Base-by-base conservation (phyloP, 2,113 vertebrate species). In the Mormyrus iriodes region DNA sequence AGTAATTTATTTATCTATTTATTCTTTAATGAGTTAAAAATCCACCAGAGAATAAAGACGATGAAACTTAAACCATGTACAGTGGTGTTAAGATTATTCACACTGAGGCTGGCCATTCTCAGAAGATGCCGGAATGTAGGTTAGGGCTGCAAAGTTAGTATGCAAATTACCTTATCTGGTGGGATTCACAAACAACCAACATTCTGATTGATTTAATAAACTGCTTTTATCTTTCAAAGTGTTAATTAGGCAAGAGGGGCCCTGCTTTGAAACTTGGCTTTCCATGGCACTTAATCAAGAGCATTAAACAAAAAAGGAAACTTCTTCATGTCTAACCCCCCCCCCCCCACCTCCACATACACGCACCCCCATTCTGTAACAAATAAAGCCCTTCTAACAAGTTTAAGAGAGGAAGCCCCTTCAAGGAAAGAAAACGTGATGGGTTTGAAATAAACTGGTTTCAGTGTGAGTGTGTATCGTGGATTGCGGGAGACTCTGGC, bases 201-300 rank as follows among this genome's bases (percentile, higher is more conserved):
- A 97, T 97, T 97, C 97, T 97, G 97, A 99, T 98, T 98, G 98
- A 99, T 98, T 98, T 97, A 98, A 99, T 98, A 98, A 97, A 96
- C 96, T 96, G 96, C 97, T 98, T 98, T 98, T 98, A 99, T 99
- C 98, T 98, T 97, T 97, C 96, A 98, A 98, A 99, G 97, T 97
- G 97, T 97, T 99, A 98, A 99, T 99, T 99, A 98, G 97, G 97
- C 97, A 97, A 97, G 97, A 97, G 95, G 97, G 96, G 97, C 96
- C 95, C 94, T 93, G 95, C 97, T 95, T 95, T 95, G 93, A 94
- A 90, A 94, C 91, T 49, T 76, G 92, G 90, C 92, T 89, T 93
- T 94, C 93, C 91, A 91, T 89, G 92, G 91, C 91, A 91, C 93
- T 93, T 93, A 92, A 94, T 90, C 92, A 90, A 93, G 93, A 94